Evolutionary conservation across 2,113 vertebrate genomes (phyloP).

Genomic region (Limanda limanda): DNA sequence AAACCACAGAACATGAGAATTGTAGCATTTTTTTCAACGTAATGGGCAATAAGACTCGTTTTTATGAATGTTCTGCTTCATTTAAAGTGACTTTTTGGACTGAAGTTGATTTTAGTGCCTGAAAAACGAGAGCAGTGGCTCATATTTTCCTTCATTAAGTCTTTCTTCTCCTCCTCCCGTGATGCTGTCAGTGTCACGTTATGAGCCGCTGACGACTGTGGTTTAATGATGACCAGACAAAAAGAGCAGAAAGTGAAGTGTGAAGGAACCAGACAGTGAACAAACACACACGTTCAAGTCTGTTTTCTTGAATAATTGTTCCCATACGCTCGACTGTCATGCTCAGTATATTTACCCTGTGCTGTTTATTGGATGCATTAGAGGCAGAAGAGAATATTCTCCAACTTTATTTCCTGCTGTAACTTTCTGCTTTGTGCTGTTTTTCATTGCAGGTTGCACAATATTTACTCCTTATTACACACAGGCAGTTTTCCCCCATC

Average conservation of each 20-base stretch:
- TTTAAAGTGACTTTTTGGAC: conserved; percentile 63
- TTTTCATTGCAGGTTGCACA: not conserved
- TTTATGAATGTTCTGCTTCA: conserved; percentile 72
- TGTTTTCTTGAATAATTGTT: not conserved
- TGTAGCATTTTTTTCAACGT: conserved; percentile 41
- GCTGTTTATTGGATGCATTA: not conserved
- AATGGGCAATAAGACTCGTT: conserved; percentile 31
- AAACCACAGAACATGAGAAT: conserved; percentile 55
- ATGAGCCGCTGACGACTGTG: conserved; percentile 2
- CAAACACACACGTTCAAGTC: not conserved
- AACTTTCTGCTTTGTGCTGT: not conserved
- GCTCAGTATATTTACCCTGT: not conserved
- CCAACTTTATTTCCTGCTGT: not conserved
- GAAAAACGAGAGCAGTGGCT: conserved; percentile 48
- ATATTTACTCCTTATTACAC: too few species aligned
- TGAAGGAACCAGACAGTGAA: not conserved
- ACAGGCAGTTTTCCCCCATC: too few species aligned
- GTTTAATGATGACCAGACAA: conserved; percentile 11
- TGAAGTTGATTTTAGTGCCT: conserved; percentile 36
- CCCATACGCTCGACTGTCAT: not conserved
- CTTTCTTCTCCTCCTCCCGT: conserved; percentile 7
- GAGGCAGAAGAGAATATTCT: not conserved
- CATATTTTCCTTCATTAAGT: conserved; percentile 51
- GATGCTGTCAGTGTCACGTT: conserved; percentile 51
- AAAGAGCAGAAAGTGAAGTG: conserved; percentile 13